These are phyloP conservation scores for Drosophila flavopinicola DNA, from an alignment of 2,888 invertebrate species.

Conservation along the genomic window DNA sequence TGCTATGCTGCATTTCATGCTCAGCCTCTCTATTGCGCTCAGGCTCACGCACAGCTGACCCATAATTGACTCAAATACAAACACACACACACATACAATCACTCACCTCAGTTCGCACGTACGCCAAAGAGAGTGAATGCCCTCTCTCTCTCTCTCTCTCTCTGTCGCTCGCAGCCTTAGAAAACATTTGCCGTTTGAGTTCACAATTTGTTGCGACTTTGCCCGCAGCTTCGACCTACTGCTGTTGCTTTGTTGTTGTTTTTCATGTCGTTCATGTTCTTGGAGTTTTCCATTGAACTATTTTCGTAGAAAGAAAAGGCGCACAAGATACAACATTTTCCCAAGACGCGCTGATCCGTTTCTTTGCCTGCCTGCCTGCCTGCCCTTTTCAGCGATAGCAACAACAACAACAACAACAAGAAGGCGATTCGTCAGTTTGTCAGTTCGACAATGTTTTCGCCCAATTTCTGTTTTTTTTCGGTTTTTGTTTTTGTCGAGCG, in stretches of 20 bases:
- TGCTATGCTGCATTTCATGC: slow-evolving; percentile 10
- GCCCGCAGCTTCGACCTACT: slow-evolving; percentile 43
- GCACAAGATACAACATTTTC: slow-evolving; percentile 50
- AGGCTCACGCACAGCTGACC: slow-evolving; percentile 74
- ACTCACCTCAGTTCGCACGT: slow-evolving; percentile 52
- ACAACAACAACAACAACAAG: slow-evolving; percentile 21
- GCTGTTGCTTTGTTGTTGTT: slow-evolving; percentile 38
- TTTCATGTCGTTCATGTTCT: slow-evolving; percentile 29
- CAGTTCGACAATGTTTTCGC: slow-evolving; percentile 63
- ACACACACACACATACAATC: slow-evolving; percentile 23
- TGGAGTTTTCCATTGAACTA: slow-evolving; percentile 76
- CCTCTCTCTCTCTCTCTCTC: slow-evolving; percentile 7
- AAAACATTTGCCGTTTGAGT: slow-evolving; percentile 46
- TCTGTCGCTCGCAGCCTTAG: slow-evolving; percentile 31
- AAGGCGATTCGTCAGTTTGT: slow-evolving; percentile 7
- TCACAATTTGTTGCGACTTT: slow-evolving; percentile 46
- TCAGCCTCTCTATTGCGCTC: slow-evolving; percentile 24
- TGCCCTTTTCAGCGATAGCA: slow-evolving; percentile 25
- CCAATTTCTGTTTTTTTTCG: slow-evolving; percentile 52
- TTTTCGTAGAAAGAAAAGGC: slow-evolving; percentile 63
- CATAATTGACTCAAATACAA: slow-evolving; percentile 64
- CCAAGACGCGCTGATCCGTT: slow-evolving; percentile 57
- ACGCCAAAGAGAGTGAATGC: slow-evolving; percentile 30
- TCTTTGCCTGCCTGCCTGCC: slow-evolving; percentile 14
- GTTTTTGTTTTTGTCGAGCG: slow-evolving; percentile 9